A percentile compares a stretch with the other conserved stretches of the same genome.
Evolutionary conservation across 2,888 invertebrate species (phyloP).

Genomic region (Merodon equestris): DNA sequence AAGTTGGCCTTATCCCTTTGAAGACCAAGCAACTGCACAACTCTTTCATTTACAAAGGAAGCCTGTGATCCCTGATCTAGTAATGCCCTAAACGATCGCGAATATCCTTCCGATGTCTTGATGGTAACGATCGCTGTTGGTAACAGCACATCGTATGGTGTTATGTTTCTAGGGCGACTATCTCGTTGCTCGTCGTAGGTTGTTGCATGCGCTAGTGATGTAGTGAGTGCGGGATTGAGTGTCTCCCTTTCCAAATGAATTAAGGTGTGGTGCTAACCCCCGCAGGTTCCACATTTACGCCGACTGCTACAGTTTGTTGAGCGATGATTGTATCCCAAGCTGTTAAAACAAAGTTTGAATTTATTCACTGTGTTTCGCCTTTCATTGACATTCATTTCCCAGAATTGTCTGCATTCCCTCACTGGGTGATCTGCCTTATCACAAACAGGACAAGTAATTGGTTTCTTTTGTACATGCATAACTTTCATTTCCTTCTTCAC

Average conservation of each 20-base stretch:
- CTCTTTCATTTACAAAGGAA: conserved; percentile 22
- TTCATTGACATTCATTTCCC: conserved; percentile 3
- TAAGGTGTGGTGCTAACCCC: conserved; percentile 29
- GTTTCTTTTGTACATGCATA: neutral
- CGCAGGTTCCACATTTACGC: conserved; percentile 19
- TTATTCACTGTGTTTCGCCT: conserved; percentile 7
- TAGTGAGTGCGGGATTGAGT: too few species aligned
- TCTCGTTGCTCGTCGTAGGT: too few species aligned
- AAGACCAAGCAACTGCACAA: conserved; percentile 15
- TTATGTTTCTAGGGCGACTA: neutral
- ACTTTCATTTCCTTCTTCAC: conserved; percentile 2
- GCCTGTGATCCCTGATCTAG: conserved; percentile 32
- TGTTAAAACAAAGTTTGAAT: conserved; percentile 29
- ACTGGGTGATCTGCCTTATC: conserved; percentile 5
- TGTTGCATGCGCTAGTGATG: too few species aligned
- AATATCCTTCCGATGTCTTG: neutral
- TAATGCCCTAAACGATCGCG: conserved; percentile 12
- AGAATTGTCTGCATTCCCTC: conserved; percentile 4
- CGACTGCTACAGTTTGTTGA: conserved; percentile 30
- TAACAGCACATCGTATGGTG: conserved; percentile 7
- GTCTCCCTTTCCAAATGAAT: conserved; percentile 14
- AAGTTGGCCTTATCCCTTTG: conserved; percentile 1
- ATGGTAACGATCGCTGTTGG: conserved; percentile 13
- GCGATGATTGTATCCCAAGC: conserved; percentile 26
- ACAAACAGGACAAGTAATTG: neutral